phyloP scores from a whole-genome alignment of 2,888 invertebrate species.

The Cosmia trapezina region DNA sequence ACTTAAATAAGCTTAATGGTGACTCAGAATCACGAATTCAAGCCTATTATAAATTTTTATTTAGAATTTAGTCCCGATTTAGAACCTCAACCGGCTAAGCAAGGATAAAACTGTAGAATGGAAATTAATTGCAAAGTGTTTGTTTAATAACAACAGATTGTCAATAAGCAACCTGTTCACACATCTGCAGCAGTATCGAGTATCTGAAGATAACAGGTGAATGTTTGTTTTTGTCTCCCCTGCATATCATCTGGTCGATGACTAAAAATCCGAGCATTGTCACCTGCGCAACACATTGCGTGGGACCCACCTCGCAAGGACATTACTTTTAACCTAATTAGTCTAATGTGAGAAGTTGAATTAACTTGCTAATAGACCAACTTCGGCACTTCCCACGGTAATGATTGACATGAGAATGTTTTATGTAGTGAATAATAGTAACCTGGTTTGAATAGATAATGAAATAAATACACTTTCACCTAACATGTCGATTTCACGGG shows the following conservation, averaged over 20 bases:
- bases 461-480: conserved; percentile 72
- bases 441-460: conserved; percentile 50
- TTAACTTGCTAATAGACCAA: conserved; percentile 64
- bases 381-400: conserved; percentile 71
- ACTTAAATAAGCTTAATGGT: not conserved
- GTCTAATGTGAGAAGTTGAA: conserved; percentile 66
- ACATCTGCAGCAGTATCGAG: conserved; percentile 74
- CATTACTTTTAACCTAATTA: conserved; percentile 65
- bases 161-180: conserved; percentile 49
- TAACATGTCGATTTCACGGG: conserved; percentile 64
- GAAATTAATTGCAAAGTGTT: not conserved
- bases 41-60: not conserved
- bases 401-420: conserved; percentile 77
- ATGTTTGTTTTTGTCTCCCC: conserved; percentile 72
- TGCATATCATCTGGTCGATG: conserved; percentile 81
- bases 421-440: conserved; percentile 54
- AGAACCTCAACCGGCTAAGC: not conserved
- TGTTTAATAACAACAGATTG: conserved; percentile 34
- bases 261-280: conserved; percentile 72
- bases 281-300: conserved; percentile 76
- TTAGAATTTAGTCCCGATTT: not conserved
- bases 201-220: conserved; percentile 83
- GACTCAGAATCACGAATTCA: not conserved
- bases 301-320: conserved; percentile 64
- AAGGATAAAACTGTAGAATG: not conserved